phyloP scores from a whole-genome alignment of 2,888 invertebrate species.

The Acanthosepion esculentum region DNA sequence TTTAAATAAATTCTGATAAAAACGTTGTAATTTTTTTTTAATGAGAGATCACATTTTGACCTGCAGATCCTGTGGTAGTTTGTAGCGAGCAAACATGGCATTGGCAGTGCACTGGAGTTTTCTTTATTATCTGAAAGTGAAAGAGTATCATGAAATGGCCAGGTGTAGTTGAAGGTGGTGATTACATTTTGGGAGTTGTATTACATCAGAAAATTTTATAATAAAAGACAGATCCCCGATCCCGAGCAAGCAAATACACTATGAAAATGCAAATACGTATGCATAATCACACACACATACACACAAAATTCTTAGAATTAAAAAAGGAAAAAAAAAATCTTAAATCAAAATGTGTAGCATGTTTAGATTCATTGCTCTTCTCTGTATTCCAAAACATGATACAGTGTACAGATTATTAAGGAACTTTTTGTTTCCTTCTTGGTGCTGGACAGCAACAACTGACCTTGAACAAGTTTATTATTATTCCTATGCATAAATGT shows the following conservation, averaged over 20 bases:
- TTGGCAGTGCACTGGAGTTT: neutral
- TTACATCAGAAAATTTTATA: neutral
- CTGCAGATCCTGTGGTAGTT: slow-evolving; percentile 33
- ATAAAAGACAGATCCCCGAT: neutral
- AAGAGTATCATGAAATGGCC: neutral
- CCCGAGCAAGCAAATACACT: neutral
- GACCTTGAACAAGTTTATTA: neutral
- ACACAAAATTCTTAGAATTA: neutral
- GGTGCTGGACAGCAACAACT: slow-evolving; percentile 21
- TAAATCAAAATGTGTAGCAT: neutral
- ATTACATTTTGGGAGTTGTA: slow-evolving; percentile 4
- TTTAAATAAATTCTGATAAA: neutral
- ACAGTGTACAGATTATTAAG: neutral
- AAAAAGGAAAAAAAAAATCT: neutral
- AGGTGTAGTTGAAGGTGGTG: neutral
- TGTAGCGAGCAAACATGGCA: neutral
- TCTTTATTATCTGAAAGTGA: neutral
- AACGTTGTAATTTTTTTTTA: slow-evolving; percentile 2
- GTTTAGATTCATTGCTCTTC: neutral
- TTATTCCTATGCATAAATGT: neutral
- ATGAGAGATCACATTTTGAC: slow-evolving; percentile 33
- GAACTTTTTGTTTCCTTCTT: neutral
- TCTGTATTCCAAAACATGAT: neutral
- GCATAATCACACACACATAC: neutral
- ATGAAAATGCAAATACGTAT: neutral